phyloP scores from a whole-genome alignment of 2,113 vertebrate genomes.

The Prunella himalayana region DNA sequence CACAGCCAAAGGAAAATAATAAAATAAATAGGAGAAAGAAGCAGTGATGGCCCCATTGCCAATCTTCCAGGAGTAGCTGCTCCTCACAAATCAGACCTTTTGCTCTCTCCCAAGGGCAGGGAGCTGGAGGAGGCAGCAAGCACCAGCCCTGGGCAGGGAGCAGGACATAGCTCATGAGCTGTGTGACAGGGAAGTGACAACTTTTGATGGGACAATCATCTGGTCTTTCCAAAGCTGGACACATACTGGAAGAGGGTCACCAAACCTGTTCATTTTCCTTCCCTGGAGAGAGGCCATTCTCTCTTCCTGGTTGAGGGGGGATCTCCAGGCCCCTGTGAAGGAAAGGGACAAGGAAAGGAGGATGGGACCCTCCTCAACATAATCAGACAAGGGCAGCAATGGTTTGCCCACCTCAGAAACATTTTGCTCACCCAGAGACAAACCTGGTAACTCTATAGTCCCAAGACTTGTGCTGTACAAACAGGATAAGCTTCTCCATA shows the following conservation, averaged over 20 bases:
- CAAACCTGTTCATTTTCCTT: neutral
- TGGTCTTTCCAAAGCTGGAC: neutral
- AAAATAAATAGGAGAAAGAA: neutral
- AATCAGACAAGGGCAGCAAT: neutral
- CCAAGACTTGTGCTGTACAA: neutral
- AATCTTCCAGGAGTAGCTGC: neutral
- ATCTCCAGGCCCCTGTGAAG: neutral
- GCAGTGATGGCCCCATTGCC: neutral
- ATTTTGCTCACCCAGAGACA: neutral
- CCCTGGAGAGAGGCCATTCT: neutral
- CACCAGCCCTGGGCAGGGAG: neutral
- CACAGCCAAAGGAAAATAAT: neutral
- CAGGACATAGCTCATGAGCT: neutral
- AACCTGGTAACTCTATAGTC: neutral
- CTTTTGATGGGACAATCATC: neutral
- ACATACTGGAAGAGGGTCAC: neutral
- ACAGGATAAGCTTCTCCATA: conserved; percentile 25
- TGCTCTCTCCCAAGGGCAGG: neutral
- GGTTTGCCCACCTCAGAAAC: neutral
- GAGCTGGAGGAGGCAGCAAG: neutral
- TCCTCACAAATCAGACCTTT: neutral
- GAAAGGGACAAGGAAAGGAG: neutral
- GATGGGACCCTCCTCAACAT: neutral
- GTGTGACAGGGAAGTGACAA: neutral
- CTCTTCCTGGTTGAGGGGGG: neutral